Base-by-base conservation (phyloP, 2,113 vertebrate species). In the Acrocephalus kingi region DNA sequence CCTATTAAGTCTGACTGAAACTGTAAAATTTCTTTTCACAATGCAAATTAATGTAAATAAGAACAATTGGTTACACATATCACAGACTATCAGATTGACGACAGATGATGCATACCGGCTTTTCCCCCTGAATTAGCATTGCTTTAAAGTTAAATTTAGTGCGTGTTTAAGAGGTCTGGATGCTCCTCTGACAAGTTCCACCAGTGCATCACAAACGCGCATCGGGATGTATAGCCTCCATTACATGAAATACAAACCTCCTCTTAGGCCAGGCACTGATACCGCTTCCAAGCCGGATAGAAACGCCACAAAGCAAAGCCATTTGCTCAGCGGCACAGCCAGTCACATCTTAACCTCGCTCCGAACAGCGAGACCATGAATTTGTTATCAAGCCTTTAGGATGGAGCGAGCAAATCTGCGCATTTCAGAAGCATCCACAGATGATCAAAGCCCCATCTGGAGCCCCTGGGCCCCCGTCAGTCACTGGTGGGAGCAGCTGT, bases 31-130 rank as follows among this genome's bases (percentile, higher is more conserved):
- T 98, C 98, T 97, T 98, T 98, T 98, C 98, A 97, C 98, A 97
- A 98, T 98, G 98, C 98, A 98, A 98, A 98, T 98, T 97, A 98
- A 98, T 98, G 98, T 98, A 98, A 98, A 98, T 98, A 98, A 98
- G 98, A 98, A 98, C 98, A 98, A 98, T 98, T 98, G 98, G 97
- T 98, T 98, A 98, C 98, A 98, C 98, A 97, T 98, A 98, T 98
- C 98, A 98, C 97, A 97, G 97, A 93, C 96, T 96, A 98, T 98
- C 97, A 98, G 96, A 97, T 48, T 96, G 97, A 97, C 43, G 56
- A 93, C 96, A 97, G 97, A 98, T 98, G 98, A 98, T 96, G 96
- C 96, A 92, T 33, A 69, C 92, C 82, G 67, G 14, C 55, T 77
- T 68, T 77, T 64, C 52, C 67, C 62, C 76, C 93, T 35, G 81